Evolutionary conservation across 2,113 vertebrate genomes (phyloP).

Genomic region (Chaetodon trifascialis): DNA sequence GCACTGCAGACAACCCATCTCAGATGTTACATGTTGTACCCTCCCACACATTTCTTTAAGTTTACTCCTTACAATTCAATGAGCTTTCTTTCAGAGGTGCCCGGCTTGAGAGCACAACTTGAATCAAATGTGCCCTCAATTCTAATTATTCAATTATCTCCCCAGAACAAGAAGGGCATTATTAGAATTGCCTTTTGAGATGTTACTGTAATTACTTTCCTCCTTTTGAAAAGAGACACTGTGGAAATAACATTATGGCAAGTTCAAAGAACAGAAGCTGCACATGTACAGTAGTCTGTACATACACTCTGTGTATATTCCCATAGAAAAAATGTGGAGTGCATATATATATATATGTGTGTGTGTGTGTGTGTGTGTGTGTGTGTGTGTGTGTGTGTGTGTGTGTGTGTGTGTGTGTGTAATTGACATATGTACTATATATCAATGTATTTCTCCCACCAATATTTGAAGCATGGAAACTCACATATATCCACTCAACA

Average conservation of each 20-base stretch:
- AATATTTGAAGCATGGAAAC: too few relatives aligned
- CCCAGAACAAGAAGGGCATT: slow-evolving; percentile 17
- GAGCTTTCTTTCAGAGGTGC: background rate
- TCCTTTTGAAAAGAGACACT: slow-evolving; percentile 7
- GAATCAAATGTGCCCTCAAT: slow-evolving; percentile 5
- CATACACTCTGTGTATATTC: too few relatives aligned
- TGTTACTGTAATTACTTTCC: slow-evolving; percentile 27
- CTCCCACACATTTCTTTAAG: background rate
- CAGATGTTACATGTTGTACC: slow-evolving; percentile 1
- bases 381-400: too few relatives aligned
- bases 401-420: too few relatives aligned
- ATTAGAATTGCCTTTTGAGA: background rate
- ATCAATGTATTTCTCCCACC: too few relatives aligned
- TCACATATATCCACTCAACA: too few relatives aligned
- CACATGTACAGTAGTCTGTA: too few relatives aligned
- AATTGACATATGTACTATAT: too few relatives aligned
- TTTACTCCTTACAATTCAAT: slow-evolving; percentile 3
- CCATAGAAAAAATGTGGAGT: too few relatives aligned
- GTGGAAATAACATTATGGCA: background rate
- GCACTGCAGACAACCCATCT: slow-evolving; percentile 52
- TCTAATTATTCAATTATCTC: slow-evolving; percentile 28
- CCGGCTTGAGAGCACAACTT: background rate
- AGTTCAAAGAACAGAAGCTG: background rate
- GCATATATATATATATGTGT: too few relatives aligned
- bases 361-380: too few relatives aligned